Base-by-base conservation (phyloP, 2,888 invertebrate species). In the Margaritifera margaritifera region DNA sequence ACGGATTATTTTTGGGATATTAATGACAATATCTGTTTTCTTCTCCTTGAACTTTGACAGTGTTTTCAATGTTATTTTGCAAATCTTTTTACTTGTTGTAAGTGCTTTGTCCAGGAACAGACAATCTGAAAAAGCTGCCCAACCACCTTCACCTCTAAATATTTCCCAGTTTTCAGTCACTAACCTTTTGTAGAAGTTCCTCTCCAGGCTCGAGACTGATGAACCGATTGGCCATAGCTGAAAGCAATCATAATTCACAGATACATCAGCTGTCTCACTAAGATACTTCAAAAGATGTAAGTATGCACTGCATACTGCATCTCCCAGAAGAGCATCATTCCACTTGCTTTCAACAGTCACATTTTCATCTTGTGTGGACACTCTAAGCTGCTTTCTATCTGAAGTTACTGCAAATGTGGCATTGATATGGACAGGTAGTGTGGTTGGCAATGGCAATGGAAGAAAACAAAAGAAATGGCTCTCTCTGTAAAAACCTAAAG, bases 401-500 rank as follows among this genome's bases (percentile, higher is more conserved):
- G 84, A 78, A 8, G 79, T 79, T 15, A 87, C 73, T 15, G 84
- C 78, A 76, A 87, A 87, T 8, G 82, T 75, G 1, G 80, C 87
- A 65, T 86, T 87, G 24, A 87, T 67, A 63, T 86, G 85, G 20
- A 86, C 77, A 15, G 86, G 83, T 20, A 87, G 76, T 5, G 73
- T 72, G 24, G 77, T 78, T 31, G 63, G 67, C 11, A 84, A 72
- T 22, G 86, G 84, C n/a, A 87, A 73, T 3, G 87, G 87, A 15
- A 77, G 69, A 58, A 69, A 78, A 27, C 74, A 78, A 66, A 74
- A 80, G 15, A 78, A 57, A 64, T 75, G 78, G 27, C 78, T 74
- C 24, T 56, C 62, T 24, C 56, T 61, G 66, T 73, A 78, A 64
- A 78, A 78, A 25, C 80, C 78, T 22, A 25, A 51, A 18, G 77